A percentile compares a stretch with the other conserved stretches of the same genome.
Evolutionary conservation across 1,140 invertebrate species (phyloP).

Genomic region (Bilobella aurantiaca): DNA sequence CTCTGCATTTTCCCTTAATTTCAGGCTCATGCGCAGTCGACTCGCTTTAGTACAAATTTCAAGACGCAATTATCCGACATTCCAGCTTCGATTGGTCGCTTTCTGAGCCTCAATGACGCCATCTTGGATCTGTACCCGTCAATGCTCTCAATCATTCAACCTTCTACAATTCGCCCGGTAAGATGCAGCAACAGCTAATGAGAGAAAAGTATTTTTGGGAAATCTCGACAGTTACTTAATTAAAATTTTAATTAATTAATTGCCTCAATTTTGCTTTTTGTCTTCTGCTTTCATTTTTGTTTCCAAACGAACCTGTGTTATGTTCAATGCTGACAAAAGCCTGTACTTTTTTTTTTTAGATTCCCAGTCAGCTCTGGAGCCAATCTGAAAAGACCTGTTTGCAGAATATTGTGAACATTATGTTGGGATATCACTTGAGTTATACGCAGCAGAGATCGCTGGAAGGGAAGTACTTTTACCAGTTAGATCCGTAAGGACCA

Average conservation of each 20-base stretch:
- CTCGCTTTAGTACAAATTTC: conserved; percentile 37
- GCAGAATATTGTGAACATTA: conserved; percentile 59
- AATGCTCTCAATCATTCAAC: conserved; percentile 26
- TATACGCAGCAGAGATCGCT: conserved; percentile 65
- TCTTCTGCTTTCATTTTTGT: too few species aligned
- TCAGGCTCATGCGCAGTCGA: neutral
- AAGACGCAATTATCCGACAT: conserved; percentile 26
- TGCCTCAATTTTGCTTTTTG: too few species aligned
- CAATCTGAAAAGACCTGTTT: conserved; percentile 62
- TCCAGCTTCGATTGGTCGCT: conserved; percentile 15
- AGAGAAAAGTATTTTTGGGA: too few species aligned
- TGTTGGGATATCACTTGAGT: conserved; percentile 80
- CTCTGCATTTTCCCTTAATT: neutral
- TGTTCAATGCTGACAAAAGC: too few species aligned
- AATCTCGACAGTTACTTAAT: too few species aligned
- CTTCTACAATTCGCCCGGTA: conserved; percentile 28
- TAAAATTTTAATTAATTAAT: too few species aligned
- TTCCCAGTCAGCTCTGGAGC: conserved; percentile 62
- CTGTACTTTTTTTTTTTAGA: conserved; percentile 41
- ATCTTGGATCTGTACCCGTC: conserved; percentile 26
- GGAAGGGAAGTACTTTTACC: conserved; percentile 69
- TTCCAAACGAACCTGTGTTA: too few species aligned
- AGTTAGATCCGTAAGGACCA: conserved; percentile 65
- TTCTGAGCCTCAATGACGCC: conserved; percentile 9
- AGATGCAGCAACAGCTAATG: too few species aligned